These are phyloP conservation scores for Delphinus delphis DNA, from an alignment of 2,113 vertebrate genomes.

Conservation along the genomic window DNA sequence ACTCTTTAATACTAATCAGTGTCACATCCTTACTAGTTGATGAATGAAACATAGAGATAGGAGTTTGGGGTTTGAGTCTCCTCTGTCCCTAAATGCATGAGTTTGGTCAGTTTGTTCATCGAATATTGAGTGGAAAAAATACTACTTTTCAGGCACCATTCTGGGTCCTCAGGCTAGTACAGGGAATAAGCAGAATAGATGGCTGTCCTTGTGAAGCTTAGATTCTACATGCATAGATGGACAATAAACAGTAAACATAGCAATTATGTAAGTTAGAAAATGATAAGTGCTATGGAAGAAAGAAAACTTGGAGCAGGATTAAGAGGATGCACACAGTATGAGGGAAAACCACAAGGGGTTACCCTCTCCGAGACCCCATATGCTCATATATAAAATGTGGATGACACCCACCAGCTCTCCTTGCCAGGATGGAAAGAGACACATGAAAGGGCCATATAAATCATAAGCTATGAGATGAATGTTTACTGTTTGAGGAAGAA, in stretches of 20 bases:
- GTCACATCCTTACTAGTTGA: not conserved
- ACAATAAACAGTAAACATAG: not conserved
- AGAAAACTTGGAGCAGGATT: not conserved
- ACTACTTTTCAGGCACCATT: not conserved
- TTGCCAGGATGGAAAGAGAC: not conserved
- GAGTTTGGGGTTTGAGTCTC: not conserved
- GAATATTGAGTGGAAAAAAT: not conserved
- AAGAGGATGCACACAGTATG: not conserved
- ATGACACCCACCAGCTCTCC: fast-evolving
- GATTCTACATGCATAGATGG: not conserved
- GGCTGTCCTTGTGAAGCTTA: not conserved
- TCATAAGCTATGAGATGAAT: not conserved
- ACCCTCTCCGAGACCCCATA: fast-evolving
- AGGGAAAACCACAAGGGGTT: not conserved
- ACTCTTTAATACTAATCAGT: not conserved
- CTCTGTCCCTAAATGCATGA: not conserved
- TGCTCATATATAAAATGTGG: no score
- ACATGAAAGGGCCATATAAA: not conserved
- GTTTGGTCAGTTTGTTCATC: not conserved
- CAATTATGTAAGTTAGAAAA: not conserved
- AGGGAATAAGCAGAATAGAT: not conserved
- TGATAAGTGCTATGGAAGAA: not conserved
- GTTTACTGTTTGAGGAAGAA: not conserved
- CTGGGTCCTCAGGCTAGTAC: not conserved
- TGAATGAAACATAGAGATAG: not conserved